Evolutionary conservation across 2,797 vertebrate species (phyloP).

Genomic region (Chelonia mydas): DNA sequence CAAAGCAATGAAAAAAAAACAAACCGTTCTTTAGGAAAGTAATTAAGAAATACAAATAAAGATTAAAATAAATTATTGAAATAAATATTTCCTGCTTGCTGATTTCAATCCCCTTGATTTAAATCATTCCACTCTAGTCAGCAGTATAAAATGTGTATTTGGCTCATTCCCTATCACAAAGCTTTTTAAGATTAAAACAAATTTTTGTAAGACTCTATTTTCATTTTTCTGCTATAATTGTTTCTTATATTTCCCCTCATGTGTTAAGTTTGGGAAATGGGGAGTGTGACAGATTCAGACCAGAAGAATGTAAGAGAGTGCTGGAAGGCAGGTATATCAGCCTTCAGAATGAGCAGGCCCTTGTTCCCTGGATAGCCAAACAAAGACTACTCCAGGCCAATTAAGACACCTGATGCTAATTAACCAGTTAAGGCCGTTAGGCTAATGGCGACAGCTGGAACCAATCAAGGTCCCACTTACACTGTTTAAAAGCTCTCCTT

Average conservation of each 20-base stretch:
- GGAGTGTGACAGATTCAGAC: too few species aligned
- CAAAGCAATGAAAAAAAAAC: not conserved
- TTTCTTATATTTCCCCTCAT: not conserved
- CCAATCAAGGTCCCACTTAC: too few species aligned
- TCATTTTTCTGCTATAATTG: not conserved
- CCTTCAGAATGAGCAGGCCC: too few species aligned
- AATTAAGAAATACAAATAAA: not conserved
- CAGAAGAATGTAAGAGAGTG: too few species aligned
- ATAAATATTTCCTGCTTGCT: not conserved
- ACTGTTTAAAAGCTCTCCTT: too few species aligned
- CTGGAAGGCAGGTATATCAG: too few species aligned
- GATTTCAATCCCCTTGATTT: not conserved
- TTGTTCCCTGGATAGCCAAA: too few species aligned
- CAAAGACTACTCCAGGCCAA: too few species aligned
- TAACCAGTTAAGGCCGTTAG: too few species aligned
- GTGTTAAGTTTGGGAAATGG: not conserved
- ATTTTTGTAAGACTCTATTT: not conserved
- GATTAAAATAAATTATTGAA: not conserved
- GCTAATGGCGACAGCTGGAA: too few species aligned
- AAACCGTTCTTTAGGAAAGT: not conserved
- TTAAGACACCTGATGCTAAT: too few species aligned
- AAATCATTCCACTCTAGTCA: not conserved
- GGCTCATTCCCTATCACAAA: not conserved
- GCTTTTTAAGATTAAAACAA: not conserved
- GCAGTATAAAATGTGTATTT: not conserved